Percentiles rank a stretch among this genome's conserved stretches.
Conservation (phyloP, 2,888 invertebrate species). For the Thymelicus lineola region DNA sequence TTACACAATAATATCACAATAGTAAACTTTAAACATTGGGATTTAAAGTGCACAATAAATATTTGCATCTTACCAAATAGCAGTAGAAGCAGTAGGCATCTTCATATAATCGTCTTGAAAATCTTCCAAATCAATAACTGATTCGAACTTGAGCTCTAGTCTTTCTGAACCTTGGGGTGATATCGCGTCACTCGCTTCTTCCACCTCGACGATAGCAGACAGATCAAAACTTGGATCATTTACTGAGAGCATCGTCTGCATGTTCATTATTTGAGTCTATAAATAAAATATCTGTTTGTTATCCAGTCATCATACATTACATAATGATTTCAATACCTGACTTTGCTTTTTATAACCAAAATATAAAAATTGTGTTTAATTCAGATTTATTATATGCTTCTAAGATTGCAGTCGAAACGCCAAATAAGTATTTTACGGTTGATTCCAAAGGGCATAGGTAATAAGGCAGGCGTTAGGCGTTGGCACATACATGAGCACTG, state of each 20-base stretch:
- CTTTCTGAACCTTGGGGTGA: slow-evolving; percentile 70
- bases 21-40: too few species aligned
- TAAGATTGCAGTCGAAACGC: too few species aligned
- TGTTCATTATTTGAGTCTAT: slow-evolving; percentile 76
- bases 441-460: too few species aligned
- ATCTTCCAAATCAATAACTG: slow-evolving; percentile 67
- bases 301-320: too few species aligned
- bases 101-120: slow-evolving; percentile 63
- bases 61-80: slow-evolving; percentile 64
- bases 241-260: slow-evolving; percentile 76
- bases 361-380: too few species aligned
- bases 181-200: slow-evolving; percentile 67
- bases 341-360: too few species aligned
- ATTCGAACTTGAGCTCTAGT: slow-evolving; percentile 73
- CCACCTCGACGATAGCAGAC: slow-evolving; percentile 78
- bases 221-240: slow-evolving; percentile 80
- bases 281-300: slow-evolving; percentile 37
- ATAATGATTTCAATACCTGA: too few species aligned
- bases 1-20: too few species aligned
- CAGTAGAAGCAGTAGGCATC: slow-evolving; percentile 66
- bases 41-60: neutral
- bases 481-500: too few species aligned
- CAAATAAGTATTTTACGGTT: too few species aligned
- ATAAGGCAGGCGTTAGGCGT: too few species aligned
- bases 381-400: too few species aligned